Evolutionary conservation across 1,140 invertebrate genomes (phyloP), one percentile per base, ranked within the genome.

Genomic region (Pectinophora gossypiella): DNA sequence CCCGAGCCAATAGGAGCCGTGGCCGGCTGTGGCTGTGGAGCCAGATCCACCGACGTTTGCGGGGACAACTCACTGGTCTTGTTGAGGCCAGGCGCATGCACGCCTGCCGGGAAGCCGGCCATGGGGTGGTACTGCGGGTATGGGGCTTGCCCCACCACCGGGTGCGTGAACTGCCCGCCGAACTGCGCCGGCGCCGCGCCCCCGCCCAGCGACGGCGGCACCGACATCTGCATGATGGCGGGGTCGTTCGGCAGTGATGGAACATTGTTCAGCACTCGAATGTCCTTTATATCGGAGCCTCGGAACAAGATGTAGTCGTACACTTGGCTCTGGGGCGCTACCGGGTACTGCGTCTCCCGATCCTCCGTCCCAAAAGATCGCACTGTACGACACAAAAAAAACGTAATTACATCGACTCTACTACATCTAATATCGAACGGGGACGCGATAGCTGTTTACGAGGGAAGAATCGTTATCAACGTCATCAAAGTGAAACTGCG

Each of bases 231-330:
- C 85, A 99, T 95, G 86, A 99, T 99, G 42, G 97, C 97, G 48
- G 97, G 97, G 91, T 99, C 97, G 90, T 97, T 93, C 78, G 95
- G 89, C 76, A 96, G 90, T 20, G 92, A 89, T 50, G 90, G 89
- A 36, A 92, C 93, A 91, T 92, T 94, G 76, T 94, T 94, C 38
- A 98, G 93, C 53, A 99, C 97, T 82, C 97, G 93, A 68, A 99
- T 97, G 85, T 99, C 98, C 89, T 99, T 99, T 72, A 99, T 99
- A 85, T 99, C 98, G 63, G 95, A 94, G 20, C 98, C 98, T 60
- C 98, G 90, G 88, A 99, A 99, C 47, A 99, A 93, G 64, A 99
- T 99, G 84, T 98, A 99, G 73, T 99, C 98, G 89, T 99, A 99
- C 23, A 99, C 94, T 88, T 99, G 97, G 89, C 97, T 97, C 78